A percentile compares a stretch with the other conserved stretches of the same genome.
These are phyloP conservation scores for Crocodylus rhombifer DNA, from an alignment of 2,797 vertebrate species.

Conservation along the genomic window DNA sequence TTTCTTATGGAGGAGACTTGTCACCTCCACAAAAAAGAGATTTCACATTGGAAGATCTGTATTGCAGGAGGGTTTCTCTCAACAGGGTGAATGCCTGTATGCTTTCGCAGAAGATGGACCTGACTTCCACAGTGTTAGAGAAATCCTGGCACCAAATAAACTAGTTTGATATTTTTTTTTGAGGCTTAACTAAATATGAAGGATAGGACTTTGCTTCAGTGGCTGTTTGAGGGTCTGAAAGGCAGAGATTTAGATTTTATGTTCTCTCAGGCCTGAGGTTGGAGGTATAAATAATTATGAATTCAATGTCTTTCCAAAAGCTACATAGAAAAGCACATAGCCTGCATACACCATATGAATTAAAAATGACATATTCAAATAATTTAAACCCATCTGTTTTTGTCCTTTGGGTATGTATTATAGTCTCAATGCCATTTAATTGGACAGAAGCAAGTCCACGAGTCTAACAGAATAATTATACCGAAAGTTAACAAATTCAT, in stretches of 20 bases:
- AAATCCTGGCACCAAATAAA: neutral
- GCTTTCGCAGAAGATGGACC: neutral
- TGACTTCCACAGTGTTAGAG: neutral
- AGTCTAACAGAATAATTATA: too few relatives aligned
- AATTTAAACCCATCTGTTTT: neutral
- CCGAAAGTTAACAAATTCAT: neutral
- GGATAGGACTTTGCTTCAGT: neutral
- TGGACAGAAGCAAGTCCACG: too few relatives aligned
- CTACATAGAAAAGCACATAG: neutral
- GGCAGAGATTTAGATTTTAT: neutral
- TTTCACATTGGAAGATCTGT: too few relatives aligned
- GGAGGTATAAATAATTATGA: neutral
- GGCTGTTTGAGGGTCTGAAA: neutral
- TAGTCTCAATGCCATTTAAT: neutral
- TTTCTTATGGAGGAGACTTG: too few relatives aligned
- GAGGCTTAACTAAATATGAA: neutral
- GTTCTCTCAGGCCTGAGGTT: neutral
- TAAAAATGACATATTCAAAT: neutral
- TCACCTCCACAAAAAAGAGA: too few relatives aligned
- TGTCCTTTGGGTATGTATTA: neutral
- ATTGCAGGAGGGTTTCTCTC: neutral
- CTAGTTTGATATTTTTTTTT: neutral
- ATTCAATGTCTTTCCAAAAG: neutral
- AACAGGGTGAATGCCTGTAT: neutral
- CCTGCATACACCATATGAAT: too few relatives aligned